phyloP scores from a whole-genome alignment of 2,113 vertebrate genomes.

The Mirounga angustirostris region DNA sequence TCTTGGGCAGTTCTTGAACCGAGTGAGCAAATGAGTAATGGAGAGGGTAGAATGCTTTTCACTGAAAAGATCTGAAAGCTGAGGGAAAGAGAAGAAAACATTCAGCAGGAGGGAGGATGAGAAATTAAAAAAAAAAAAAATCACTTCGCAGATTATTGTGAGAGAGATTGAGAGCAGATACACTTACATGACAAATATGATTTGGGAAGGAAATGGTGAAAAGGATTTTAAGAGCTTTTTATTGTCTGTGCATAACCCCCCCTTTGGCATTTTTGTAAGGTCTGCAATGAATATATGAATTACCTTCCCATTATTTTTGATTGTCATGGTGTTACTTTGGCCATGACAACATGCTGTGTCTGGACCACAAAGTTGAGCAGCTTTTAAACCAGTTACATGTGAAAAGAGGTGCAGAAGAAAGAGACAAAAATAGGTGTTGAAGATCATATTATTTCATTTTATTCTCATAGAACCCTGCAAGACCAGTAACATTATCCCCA shows the following conservation, averaged over 20 bases:
- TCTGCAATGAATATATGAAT: neutral
- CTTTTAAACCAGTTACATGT: slow-evolving; percentile 25
- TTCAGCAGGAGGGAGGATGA: neutral
- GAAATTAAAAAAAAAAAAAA: neutral
- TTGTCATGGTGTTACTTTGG: neutral
- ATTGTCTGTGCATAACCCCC: neutral
- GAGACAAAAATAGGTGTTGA: slow-evolving; percentile 32
- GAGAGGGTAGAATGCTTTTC: neutral
- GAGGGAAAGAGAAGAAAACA: neutral
- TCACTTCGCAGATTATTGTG: neutral
- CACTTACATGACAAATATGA: neutral
- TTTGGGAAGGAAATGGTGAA: neutral
- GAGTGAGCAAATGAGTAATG: neutral
- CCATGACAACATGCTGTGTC: neutral
- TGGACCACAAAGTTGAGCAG: neutral
- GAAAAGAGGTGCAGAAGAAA: slow-evolving; percentile 22
- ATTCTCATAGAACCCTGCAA: neutral
- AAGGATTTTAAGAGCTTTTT: neutral
- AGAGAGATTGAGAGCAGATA: slow-evolving; percentile 40
- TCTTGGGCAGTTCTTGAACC: neutral
- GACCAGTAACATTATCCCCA: neutral
- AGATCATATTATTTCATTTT: slow-evolving; percentile 37
- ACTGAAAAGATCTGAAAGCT: neutral
- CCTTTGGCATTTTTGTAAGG: slow-evolving; percentile 17
- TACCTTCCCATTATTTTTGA: neutral